phyloP scores from a whole-genome alignment of 2,797 vertebrate genomes.

The Phyllotis vaccarum region DNA sequence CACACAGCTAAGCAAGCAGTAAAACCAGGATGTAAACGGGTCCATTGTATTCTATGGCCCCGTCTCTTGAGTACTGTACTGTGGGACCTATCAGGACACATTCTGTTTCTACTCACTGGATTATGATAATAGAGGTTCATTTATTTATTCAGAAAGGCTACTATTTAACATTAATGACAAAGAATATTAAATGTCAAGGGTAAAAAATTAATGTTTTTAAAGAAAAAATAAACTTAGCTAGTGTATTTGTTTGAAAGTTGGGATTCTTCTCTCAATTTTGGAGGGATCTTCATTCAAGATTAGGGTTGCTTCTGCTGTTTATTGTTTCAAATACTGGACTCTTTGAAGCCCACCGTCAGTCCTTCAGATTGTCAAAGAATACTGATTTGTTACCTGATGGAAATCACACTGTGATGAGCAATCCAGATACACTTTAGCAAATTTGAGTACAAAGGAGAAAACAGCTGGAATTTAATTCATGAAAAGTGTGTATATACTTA shows the following conservation, averaged over 20 bases:
- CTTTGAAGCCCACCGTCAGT: neutral
- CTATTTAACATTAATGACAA: slow-evolving; percentile 11
- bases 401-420: slow-evolving; percentile 7
- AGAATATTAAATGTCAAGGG: slow-evolving; percentile 27
- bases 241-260: neutral
- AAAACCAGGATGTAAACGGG: too few relatives aligned
- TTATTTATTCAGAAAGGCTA: neutral
- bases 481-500: slow-evolving; percentile 23
- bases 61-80: neutral
- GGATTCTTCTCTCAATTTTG: slow-evolving; percentile 13
- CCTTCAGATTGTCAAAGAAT: neutral
- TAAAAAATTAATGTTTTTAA: neutral
- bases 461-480: neutral
- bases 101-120: neutral
- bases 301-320: neutral
- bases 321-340: neutral
- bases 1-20: neutral
- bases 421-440: neutral
- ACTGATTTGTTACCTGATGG: neutral
- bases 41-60: accelerated
- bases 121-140: neutral
- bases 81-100: accelerated
- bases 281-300: neutral
- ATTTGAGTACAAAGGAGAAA: neutral
- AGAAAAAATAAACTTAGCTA: slow-evolving; percentile 46